Conservation (phyloP, 2,113 vertebrate genomes). For the chimpanzee (Pan troglodytes) region NHGRI_mPanTro3-v2.1_pri NC_072402.2:167989501-167990000, state of each 20-base stretch:
- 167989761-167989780: fast-evolving
- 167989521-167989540: no score
- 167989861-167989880: background rate
- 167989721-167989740: background rate
- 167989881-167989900: background rate
- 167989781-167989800: background rate
- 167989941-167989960: no score
- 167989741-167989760: no score
- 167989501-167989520: no score
- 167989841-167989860: background rate
- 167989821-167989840: background rate
- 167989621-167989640: background rate
- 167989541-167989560: no score
- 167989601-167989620: background rate
- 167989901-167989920: background rate
- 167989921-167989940: background rate
- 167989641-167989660: fast-evolving
- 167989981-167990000: background rate
- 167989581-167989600: background rate
- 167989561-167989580: no score
- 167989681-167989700: background rate
- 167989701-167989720: background rate
- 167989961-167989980: background rate
- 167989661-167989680: fast-evolving
- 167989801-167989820: background rate